These are phyloP conservation scores for Eristalis intricaria DNA, from an alignment of 2,888 invertebrate species.

Conservation along the genomic window DNA sequence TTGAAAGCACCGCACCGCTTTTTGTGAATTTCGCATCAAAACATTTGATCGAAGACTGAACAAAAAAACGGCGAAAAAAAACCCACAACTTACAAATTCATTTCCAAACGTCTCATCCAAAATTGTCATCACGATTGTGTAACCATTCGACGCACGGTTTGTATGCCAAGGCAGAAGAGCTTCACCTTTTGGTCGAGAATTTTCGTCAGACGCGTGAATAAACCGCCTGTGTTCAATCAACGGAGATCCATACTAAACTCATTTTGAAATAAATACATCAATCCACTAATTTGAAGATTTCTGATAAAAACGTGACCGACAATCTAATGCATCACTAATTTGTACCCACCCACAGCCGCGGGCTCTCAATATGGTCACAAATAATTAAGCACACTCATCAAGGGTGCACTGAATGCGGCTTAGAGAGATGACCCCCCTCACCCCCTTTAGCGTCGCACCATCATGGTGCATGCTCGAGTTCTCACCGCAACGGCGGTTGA, in stretches of 20 bases:
- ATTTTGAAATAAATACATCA: slow-evolving; percentile 13
- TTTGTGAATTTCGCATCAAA: background rate
- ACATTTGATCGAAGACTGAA: background rate
- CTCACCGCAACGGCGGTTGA: slow-evolving; percentile 1
- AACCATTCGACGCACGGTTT: background rate
- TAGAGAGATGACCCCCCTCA: background rate
- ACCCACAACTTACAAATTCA: background rate
- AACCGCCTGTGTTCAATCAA: slow-evolving; percentile 18
- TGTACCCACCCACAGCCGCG: background rate
- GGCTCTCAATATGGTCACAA: background rate
- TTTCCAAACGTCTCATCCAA: background rate
- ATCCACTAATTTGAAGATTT: slow-evolving; percentile 29
- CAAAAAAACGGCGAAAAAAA: slow-evolving; percentile 6
- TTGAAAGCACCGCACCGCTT: background rate
- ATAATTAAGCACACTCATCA: background rate
- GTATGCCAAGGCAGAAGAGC: slow-evolving; percentile 47
- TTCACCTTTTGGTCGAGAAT: slow-evolving; percentile 38
- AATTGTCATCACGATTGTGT: background rate
- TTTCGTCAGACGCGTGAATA: slow-evolving; percentile 21
- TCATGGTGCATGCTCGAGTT: background rate
- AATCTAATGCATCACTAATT: slow-evolving; percentile 44
- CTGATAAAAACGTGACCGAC: slow-evolving; percentile 57
- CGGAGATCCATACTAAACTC: background rate
- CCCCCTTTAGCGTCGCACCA: slow-evolving; percentile 15
- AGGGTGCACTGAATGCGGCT: background rate